phyloP scores from a whole-genome alignment of 2,888 invertebrate genomes.

The Erebia epiphron region DNA sequence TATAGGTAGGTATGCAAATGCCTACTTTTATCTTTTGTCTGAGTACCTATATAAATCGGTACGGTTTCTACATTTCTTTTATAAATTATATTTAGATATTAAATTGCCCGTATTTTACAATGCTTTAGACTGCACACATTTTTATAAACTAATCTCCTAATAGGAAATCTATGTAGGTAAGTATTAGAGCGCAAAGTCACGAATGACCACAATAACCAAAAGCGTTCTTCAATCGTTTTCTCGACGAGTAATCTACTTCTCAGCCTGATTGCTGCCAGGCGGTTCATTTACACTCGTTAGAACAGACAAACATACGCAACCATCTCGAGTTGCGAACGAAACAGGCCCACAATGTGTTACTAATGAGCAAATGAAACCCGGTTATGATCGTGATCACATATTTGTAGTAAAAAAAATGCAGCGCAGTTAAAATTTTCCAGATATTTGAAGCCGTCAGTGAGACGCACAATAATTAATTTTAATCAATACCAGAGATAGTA shows the following conservation, averaged over 20 bases:
- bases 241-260: constrained; percentile 44
- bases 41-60: background rate
- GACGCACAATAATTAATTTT: background rate
- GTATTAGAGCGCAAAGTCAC: constrained; percentile 76
- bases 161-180: constrained; percentile 42
- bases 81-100: background rate
- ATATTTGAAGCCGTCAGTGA: background rate
- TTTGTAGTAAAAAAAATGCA: constrained; percentile 16
- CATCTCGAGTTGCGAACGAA: constrained; percentile 28
- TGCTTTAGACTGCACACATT: background rate
- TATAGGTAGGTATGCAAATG: background rate
- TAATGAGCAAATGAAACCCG: constrained; percentile 34
- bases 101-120: background rate
- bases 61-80: background rate
- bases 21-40: background rate
- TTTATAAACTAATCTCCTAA: constrained; percentile 16
- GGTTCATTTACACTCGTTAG: constrained; percentile 49
- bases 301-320: constrained; percentile 38
- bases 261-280: constrained; percentile 56
- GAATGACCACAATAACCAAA: constrained; percentile 59
- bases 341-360: constrained; percentile 24
- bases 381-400: constrained; percentile 31
- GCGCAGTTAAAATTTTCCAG: constrained; percentile 12
- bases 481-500: background rate
- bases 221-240: constrained; percentile 49